A percentile compares a stretch with the other conserved stretches of the same genome.
phyloP scores from a whole-genome alignment of 2,113 vertebrate species.

The Menura novaehollandiae region DNA sequence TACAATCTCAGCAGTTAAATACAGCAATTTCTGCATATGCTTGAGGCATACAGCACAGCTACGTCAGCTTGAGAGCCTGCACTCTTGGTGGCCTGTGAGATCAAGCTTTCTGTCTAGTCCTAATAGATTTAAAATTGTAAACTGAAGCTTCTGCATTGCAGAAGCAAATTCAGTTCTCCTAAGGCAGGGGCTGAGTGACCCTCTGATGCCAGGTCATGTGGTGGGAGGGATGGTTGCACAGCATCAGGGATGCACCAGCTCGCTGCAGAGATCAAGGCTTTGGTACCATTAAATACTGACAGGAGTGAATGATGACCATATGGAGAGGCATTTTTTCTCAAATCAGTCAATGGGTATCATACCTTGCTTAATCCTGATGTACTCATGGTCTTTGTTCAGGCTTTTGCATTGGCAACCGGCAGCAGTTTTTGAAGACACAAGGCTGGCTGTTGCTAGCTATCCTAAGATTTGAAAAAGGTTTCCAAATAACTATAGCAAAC shows the following conservation, averaged over 20 bases:
- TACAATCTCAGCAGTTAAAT: background rate
- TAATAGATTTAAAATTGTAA: background rate
- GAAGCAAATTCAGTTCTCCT: background rate
- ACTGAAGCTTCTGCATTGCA: background rate
- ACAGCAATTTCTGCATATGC: background rate
- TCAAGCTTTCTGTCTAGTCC: background rate
- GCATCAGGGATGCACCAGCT: background rate
- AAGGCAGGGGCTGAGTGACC: rapidly evolving
- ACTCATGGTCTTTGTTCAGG: background rate
- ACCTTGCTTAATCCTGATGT: background rate
- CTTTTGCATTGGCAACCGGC: background rate
- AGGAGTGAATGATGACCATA: background rate
- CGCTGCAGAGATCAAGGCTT: background rate
- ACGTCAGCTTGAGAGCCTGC: background rate
- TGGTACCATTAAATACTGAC: background rate
- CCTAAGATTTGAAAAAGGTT: background rate
- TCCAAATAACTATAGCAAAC: constrained; percentile 39
- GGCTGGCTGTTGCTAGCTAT: background rate
- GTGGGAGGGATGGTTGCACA: background rate
- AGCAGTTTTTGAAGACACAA: background rate
- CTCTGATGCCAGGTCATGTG: background rate
- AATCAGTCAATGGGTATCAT: background rate
- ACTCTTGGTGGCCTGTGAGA: background rate
- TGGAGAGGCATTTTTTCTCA: background rate
- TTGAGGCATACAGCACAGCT: background rate